These are phyloP conservation scores for Heliconius congener DNA, from an alignment of 1,140 invertebrate genomes.

Conservation along the genomic window DNA sequence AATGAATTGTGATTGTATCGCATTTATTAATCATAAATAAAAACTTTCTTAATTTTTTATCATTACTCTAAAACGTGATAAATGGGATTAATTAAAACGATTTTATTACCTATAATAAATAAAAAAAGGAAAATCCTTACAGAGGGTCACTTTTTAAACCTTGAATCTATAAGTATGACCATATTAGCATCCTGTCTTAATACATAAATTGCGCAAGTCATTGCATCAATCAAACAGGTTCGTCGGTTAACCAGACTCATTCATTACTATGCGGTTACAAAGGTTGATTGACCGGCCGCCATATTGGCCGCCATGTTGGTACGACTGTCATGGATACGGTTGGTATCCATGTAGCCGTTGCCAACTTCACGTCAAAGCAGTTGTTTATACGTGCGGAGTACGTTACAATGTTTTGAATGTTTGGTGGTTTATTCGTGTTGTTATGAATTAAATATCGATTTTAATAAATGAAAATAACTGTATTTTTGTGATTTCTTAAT, in stretches of 20 bases:
- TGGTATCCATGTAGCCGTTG: conserved; percentile 51
- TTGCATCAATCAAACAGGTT: conserved; percentile 54
- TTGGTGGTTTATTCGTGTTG: conserved; percentile 41
- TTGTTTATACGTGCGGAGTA: conserved; percentile 59
- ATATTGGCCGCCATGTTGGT: conserved; percentile 54
- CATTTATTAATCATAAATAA: no score
- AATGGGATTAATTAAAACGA: not conserved
- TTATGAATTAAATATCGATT: conserved; percentile 40
- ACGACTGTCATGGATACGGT: conserved; percentile 39
- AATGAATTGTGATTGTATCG: no score
- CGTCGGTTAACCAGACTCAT: conserved; percentile 47
- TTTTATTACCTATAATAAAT: conserved; percentile 4
- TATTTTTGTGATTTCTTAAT: conserved; percentile 35
- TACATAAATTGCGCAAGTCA: conserved; percentile 44
- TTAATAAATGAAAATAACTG: conserved; percentile 57
- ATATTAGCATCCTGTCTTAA: conserved; percentile 39
- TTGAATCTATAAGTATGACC: conserved; percentile 31
- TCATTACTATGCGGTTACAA: conserved; percentile 46
- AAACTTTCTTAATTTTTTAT: no score
- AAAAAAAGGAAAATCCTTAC: conserved; percentile 20
- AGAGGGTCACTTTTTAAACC: conserved; percentile 31
- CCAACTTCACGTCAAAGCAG: conserved; percentile 62
- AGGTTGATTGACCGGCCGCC: conserved; percentile 61
- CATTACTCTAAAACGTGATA: no score
- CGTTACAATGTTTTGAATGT: conserved; percentile 69